Base-by-base conservation (phyloP, 2,888 invertebrate genomes). In the Drosophila buzzatii region DNA sequence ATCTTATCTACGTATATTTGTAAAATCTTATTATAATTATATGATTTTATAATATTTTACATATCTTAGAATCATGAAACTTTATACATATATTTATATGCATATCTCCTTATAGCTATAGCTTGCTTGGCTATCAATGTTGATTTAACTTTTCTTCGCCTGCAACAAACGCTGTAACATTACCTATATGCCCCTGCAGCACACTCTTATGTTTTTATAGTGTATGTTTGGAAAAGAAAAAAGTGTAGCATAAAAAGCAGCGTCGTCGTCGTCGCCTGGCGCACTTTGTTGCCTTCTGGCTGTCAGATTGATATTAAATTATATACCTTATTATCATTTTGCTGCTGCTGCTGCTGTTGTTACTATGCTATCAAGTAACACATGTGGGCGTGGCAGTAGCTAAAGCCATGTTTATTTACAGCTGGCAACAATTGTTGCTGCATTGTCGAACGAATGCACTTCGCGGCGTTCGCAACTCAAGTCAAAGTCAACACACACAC, bases 241-340 rank as follows among this genome's bases (percentile, higher is more conserved):
- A 89, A 84, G 53, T 73, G 79, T 76, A 76, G 76, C 85, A 79
- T 73, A 79, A 75, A 87, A 81, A 79, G 69, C 73, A 77, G 78
- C 76, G 62, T 45, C 65, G 42, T 57, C 61, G 60, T 60, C 37
- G 23, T 45, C 79, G 67, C 77, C 64, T 52, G 72, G 71, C 69
- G 84, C 88, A 85, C 79, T 85, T 80, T 82, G 79, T 85, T 82
- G 79, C 87, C 90, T 84, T 76, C 77, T 79, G 87, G 79, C 82
- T 84, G 76, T 90, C 87, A 91, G 91, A 91, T 91, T 91, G 89
- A 91, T 91, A 92, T 92, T 91, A 92, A 91, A 91, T 92, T 91
- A 92, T 92, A 92, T 91, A 90, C 90, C 92, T 91, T 91, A 92
- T 91, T 92, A 91, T 91, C 92, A 91, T 91, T 88, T 82, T 65